Conservation (phyloP, 2,797 vertebrate species). For the Halcyon leucocephala region DNA sequence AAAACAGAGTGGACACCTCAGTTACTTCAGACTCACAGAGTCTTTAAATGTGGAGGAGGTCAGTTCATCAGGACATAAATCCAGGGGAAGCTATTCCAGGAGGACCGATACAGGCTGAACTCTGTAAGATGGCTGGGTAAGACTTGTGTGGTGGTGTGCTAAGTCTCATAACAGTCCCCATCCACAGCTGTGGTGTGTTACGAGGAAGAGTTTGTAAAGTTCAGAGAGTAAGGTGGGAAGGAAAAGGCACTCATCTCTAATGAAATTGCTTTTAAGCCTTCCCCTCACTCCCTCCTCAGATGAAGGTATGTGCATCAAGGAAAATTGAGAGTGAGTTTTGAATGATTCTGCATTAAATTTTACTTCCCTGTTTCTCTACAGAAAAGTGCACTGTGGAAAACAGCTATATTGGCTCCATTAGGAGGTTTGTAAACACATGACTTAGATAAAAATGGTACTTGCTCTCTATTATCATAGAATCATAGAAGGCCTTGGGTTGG, state of each 20-base stretch:
- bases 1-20: neutral
- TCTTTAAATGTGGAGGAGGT: neutral
- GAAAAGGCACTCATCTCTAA: neutral
- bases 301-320: neutral
- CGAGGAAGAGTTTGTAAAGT: neutral
- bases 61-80: neutral
- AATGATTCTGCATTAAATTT: neutral
- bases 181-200: neutral
- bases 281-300: neutral
- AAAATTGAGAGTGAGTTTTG: neutral
- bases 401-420: neutral
- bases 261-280: neutral
- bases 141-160: neutral
- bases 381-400: neutral
- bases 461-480: neutral
- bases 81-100: neutral
- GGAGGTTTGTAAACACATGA: neutral
- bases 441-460: neutral
- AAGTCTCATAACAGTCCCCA: fast-evolving
- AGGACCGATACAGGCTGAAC: neutral
- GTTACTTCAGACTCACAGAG: neutral
- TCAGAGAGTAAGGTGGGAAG: neutral
- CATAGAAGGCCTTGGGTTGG: too few species aligned
- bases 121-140: neutral
- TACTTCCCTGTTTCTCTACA: neutral